Percentiles rank a stretch among this genome's conserved stretches.
phyloP scores from a whole-genome alignment of 2,113 vertebrate genomes.

The Galbula dea region DNA sequence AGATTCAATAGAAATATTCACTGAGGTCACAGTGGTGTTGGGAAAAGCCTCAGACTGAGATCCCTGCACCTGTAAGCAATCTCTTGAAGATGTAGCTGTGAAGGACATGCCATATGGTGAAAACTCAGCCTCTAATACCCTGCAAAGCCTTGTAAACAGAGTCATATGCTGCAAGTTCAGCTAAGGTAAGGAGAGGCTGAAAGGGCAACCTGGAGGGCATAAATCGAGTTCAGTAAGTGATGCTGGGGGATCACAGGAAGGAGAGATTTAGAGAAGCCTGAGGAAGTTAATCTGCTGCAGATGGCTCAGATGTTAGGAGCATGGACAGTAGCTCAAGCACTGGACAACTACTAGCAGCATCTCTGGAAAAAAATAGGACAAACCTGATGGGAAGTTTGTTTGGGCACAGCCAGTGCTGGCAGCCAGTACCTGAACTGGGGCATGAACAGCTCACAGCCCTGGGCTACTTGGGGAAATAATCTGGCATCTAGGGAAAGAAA shows the following conservation, averaged over 20 bases:
- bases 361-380: accelerated
- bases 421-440: not conserved
- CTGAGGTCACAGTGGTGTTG: not conserved
- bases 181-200: not conserved
- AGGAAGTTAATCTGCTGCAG: not conserved
- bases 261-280: not conserved
- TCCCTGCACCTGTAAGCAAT: not conserved
- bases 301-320: not conserved
- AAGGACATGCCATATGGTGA: not conserved
- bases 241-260: not conserved
- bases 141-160: not conserved
- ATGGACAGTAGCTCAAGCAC: accelerated
- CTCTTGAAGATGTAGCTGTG: not conserved
- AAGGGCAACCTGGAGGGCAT: not conserved
- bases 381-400: not conserved
- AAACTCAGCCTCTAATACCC: not conserved
- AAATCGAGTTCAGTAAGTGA: not conserved
- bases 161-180: not conserved
- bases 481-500: accelerated
- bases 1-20: not conserved
- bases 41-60: not conserved
- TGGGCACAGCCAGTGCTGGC: not conserved
- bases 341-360: accelerated
- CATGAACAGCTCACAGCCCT: accelerated
- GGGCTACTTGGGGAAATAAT: accelerated